Percentiles rank a stretch among this genome's conserved stretches.
Evolutionary conservation across 2,888 invertebrate species (phyloP).

Genomic region (Oscheius myriophilus): DNA sequence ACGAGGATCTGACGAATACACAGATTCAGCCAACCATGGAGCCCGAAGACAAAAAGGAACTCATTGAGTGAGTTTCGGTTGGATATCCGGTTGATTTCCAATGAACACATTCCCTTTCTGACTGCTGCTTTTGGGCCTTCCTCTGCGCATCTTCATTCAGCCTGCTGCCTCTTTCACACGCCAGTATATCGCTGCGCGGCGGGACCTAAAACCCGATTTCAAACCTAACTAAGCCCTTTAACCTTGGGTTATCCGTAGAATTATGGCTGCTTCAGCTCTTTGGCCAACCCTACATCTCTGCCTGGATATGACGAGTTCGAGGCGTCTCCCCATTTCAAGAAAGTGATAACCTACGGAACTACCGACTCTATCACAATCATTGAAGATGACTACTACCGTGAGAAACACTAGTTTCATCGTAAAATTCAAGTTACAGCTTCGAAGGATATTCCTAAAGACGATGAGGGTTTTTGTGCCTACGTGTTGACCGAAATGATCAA

Average conservation of each 20-base stretch:
- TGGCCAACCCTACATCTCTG: neutral
- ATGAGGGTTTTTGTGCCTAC: constrained; percentile 9
- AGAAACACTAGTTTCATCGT: too few species aligned
- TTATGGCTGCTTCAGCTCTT: constrained; percentile 7
- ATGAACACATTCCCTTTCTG: too few species aligned
- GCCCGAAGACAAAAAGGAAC: constrained; percentile 10
- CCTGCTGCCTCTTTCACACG: too few species aligned
- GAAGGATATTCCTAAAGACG: neutral
- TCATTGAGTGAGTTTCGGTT: constrained; percentile 5
- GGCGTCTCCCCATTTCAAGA: neutral
- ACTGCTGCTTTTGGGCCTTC: too few species aligned
- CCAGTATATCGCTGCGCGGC: too few species aligned
- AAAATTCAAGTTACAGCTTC: neutral
- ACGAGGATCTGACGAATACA: neutral
- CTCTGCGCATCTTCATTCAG: too few species aligned
- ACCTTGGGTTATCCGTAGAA: neutral
- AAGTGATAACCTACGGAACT: neutral
- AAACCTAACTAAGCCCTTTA: neutral
- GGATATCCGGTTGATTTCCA: neutral
- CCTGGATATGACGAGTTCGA: constrained; percentile 16
- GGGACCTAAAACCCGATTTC: too few species aligned
- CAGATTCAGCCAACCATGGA: constrained; percentile 11
- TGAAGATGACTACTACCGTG: neutral
- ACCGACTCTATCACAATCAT: constrained; percentile 11
- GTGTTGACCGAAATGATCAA: constrained; percentile 14